Percentiles rank a stretch among this genome's conserved stretches.
Conservation (phyloP, 2,113 vertebrate species). For the Elephas maximus region DNA sequence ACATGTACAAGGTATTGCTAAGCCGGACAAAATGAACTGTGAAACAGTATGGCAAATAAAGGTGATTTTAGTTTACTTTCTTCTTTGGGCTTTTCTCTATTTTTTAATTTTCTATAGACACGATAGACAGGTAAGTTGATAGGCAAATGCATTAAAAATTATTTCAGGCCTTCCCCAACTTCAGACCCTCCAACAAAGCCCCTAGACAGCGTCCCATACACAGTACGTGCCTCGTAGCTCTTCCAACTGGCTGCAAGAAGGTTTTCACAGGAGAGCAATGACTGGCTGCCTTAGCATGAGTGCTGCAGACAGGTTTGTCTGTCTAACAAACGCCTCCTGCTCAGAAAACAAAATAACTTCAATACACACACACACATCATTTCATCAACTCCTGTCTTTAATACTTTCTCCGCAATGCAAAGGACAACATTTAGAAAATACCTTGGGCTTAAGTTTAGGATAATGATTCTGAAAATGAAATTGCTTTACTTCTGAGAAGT, state of each 20-base stretch:
- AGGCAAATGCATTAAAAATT: neutral
- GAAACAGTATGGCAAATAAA: neutral
- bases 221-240: neutral
- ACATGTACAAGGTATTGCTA: no score
- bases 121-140: no score
- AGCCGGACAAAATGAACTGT: neutral
- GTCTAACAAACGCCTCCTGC: neutral
- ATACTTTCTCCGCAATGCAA: neutral
- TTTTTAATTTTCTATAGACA: neutral
- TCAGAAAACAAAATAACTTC: neutral
- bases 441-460: neutral
- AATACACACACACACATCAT: neutral
- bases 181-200: neutral
- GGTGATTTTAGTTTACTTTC: neutral
- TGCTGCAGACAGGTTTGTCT: neutral
- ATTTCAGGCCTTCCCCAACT: neutral
- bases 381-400: neutral
- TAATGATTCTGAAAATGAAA: neutral
- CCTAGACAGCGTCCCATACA: neutral
- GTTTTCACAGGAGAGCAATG: neutral
- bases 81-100: neutral
- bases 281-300: neutral
- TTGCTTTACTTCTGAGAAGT: conserved; percentile 26
- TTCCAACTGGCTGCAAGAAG: neutral
- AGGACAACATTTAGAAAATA: neutral